phyloP scores from a whole-genome alignment of 2,888 invertebrate genomes.

The Tenthredo mesomela region DNA sequence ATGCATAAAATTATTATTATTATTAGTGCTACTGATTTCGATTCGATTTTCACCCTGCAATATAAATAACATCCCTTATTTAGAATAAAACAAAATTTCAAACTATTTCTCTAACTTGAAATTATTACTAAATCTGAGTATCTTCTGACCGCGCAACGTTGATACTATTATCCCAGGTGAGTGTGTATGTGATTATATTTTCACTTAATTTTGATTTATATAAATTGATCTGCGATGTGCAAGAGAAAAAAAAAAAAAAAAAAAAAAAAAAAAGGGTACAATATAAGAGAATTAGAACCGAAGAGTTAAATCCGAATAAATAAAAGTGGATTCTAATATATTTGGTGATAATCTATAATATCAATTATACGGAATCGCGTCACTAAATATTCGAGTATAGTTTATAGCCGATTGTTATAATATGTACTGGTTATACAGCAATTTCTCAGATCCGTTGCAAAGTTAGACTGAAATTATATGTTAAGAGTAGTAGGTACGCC shows the following conservation, averaged over 20 bases:
- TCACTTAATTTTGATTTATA: not conserved
- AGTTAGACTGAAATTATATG: slow-evolving; percentile 20
- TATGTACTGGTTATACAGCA: not conserved
- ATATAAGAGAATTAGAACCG: not conserved
- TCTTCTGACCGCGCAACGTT: not conserved
- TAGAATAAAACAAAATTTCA: slow-evolving; percentile 16
- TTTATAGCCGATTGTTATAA: not conserved
- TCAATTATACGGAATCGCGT: not conserved
- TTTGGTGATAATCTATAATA: not conserved
- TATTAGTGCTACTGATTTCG: not conserved
- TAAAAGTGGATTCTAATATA: not conserved
- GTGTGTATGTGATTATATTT: not conserved
- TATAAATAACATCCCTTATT: slow-evolving; percentile 16
- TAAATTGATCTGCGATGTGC: not conserved
- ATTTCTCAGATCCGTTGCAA: not conserved
- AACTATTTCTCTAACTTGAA: slow-evolving; percentile 15
- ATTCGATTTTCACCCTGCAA: slow-evolving; percentile 20
- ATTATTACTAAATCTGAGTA: not conserved
- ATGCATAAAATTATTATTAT: not conserved
- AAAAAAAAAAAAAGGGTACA: not conserved
- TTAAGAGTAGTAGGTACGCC: not conserved
- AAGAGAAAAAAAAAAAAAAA: not conserved
- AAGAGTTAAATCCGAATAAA: not conserved
- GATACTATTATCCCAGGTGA: not conserved
- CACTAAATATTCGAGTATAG: not conserved